Evolutionary conservation across 2,113 vertebrate genomes (phyloP), one percentile per base, ranked within the genome.

Genomic region (Brachyhypopomus occidentalis): DNA sequence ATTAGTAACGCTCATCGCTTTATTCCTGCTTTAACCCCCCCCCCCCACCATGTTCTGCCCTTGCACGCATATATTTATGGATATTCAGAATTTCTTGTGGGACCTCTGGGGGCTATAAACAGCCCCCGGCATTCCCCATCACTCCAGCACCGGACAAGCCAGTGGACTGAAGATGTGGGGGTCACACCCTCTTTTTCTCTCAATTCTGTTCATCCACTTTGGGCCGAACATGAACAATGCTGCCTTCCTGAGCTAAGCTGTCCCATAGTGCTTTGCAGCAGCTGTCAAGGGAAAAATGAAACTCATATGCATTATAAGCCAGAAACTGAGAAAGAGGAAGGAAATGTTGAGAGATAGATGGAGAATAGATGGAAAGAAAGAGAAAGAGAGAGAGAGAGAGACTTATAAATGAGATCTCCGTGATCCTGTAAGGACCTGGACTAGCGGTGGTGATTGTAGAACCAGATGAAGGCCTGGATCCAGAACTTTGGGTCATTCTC

Each of bases 381-480:
- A 25, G 71, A 73, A 23, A 63, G 58, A 52, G 81, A 72, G 17
- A 3, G 59, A 62, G 11, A 56, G 36, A 62, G 23, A 22, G 22
- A 77, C 23, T 78, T 56, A 69, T 62, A 79, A 81, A 79, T 67
- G 79, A 81, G 72, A 66, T 81, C 71, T 81, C 79, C 20, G 71
- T 6, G 41, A 48, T 75, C 71, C 71, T 58, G 48, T 41, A 74
- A 63, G 64, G 34, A 81, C 79, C 11, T 30, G 34, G n/a, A 60
- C 41, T 72, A 73, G 78, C 58, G 67, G 70, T 48, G 59, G 55
- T 85, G 59, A 79, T 82, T 48, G 72, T 20, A 76, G 64, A 82
- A 85, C 71, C 84, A 82, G 80, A 82, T 30, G 8, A 52, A 11
- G 66, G 34, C 38, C 36, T 67, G 64, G 72, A 66, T 69, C 45